Conservation (phyloP, 2,797 vertebrate species). For the Sarcophilus harrisii region DNA sequence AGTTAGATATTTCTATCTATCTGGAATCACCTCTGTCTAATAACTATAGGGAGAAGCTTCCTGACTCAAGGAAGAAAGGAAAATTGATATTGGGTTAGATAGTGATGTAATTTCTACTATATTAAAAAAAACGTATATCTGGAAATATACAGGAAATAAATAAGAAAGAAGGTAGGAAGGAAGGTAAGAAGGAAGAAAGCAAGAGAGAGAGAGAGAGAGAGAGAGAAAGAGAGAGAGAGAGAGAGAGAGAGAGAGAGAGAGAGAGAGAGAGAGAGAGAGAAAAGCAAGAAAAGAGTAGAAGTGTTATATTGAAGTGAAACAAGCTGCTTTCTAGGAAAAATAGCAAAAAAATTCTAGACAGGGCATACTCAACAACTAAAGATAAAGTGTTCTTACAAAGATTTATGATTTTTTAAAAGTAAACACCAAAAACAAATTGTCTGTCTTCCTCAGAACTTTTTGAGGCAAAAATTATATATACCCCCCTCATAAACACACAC, state of each 20-base stretch:
- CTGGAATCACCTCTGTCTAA: background rate
- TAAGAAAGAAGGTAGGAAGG: background rate
- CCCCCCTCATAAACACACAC: no score
- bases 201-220: background rate
- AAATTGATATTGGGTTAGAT: background rate
- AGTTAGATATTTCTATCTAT: background rate
- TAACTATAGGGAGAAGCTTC: conserved; percentile 17
- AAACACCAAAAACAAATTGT: conserved; percentile 27
- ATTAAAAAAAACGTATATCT: background rate
- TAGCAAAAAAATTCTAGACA: conserved; percentile 29
- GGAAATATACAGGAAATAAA: background rate
- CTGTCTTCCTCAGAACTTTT: conserved; percentile 50
- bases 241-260: background rate
- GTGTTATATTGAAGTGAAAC: background rate
- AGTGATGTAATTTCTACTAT: background rate
- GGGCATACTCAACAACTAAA: conserved; percentile 16
- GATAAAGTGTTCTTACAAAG: background rate
- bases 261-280: background rate
- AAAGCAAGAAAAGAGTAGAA: background rate
- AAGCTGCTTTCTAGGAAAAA: background rate
- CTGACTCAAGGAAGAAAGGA: background rate
- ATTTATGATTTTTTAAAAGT: conserved; percentile 28
- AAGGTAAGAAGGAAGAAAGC: background rate
- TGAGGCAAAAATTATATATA: conserved; percentile 23
- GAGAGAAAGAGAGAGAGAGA: background rate